Evolutionary conservation across 2,797 vertebrate genomes (phyloP).

Genomic region (Propithecus deckenii): DNA sequence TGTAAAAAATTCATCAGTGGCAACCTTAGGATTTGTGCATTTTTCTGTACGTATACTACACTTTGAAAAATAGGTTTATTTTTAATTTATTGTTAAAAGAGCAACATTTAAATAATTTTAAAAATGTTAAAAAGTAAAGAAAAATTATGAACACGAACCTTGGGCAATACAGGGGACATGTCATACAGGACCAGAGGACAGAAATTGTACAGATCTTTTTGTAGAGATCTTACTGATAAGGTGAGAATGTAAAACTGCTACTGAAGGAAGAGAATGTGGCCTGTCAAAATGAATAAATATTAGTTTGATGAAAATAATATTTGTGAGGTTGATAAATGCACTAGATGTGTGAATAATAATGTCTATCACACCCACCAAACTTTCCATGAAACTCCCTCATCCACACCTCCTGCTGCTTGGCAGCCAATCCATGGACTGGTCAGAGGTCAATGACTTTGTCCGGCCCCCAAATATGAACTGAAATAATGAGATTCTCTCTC

Average conservation of each 20-base stretch:
- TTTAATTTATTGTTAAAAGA: neutral
- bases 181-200: neutral
- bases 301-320: neutral
- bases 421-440: neutral
- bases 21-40: neutral
- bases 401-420: neutral
- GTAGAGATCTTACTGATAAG: neutral
- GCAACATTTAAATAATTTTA: neutral
- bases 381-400: neutral
- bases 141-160: neutral
- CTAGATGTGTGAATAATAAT: neutral
- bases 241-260: neutral
- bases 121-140: conserved; percentile 14
- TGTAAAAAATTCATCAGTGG: neutral
- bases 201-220: neutral
- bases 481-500: neutral
- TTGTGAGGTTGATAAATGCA: neutral
- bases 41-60: neutral
- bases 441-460: neutral
- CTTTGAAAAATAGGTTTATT: neutral
- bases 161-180: neutral
- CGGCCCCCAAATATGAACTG: neutral
- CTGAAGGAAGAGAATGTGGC: neutral
- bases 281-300: neutral
- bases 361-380: neutral